A percentile compares a stretch with the other conserved stretches of the same genome.
Evolutionary conservation across 2,888 invertebrate genomes (phyloP).

Genomic region (Hipparchia sbordonii): DNA sequence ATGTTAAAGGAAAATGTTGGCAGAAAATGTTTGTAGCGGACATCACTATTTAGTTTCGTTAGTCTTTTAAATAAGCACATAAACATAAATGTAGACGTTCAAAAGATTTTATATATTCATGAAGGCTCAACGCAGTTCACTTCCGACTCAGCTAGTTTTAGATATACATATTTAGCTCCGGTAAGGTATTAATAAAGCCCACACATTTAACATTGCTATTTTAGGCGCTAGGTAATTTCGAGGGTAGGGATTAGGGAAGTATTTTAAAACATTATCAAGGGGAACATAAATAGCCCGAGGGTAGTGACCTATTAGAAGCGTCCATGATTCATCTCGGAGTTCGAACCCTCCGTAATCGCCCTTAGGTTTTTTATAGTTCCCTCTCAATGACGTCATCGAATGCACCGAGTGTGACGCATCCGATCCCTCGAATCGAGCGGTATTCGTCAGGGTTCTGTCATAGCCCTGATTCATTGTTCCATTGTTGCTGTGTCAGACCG

Average conservation of each 20-base stretch:
- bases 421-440: slow-evolving; percentile 54
- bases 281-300: slow-evolving; percentile 66
- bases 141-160: slow-evolving; percentile 1
- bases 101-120: not conserved
- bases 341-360: slow-evolving; percentile 68
- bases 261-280: slow-evolving; percentile 47
- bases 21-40: too few species aligned
- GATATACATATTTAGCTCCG: slow-evolving; percentile 4
- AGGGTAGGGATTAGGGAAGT: slow-evolving; percentile 33
- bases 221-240: slow-evolving; percentile 36
- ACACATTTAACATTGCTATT: slow-evolving; percentile 33
- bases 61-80: not conserved
- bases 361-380: slow-evolving; percentile 63
- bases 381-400: slow-evolving; percentile 71
- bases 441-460: slow-evolving; percentile 66
- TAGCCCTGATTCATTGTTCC: slow-evolving; percentile 67
- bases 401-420: slow-evolving; percentile 57
- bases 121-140: not conserved
- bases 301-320: slow-evolving; percentile 70
- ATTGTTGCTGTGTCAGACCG: slow-evolving; percentile 41
- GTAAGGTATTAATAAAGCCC: slow-evolving; percentile 24
- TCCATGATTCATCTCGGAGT: slow-evolving; percentile 75
- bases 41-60: not conserved
- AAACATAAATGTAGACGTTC: not conserved
- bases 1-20: slow-evolving; percentile 7